Evolutionary conservation across 2,113 vertebrate genomes (phyloP).

Genomic region (Poeciliopsis turrubarensis): DNA sequence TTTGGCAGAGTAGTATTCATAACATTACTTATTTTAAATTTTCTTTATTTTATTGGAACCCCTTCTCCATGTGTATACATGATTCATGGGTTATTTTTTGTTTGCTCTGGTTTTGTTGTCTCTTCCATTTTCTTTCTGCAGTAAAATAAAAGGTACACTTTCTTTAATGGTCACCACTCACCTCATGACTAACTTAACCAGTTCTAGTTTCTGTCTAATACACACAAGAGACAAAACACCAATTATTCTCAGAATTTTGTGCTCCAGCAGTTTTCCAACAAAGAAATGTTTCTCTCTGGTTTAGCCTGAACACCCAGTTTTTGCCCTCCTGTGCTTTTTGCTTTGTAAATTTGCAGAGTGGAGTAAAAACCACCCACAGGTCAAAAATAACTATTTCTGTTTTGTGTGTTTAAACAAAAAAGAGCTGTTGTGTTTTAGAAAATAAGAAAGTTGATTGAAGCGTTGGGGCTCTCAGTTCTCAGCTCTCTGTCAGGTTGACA

Average conservation of each 20-base stretch:
- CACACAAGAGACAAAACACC: conserved; percentile 51
- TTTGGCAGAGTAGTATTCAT: not conserved
- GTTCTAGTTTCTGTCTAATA: conserved; percentile 12
- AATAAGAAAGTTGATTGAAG: not conserved
- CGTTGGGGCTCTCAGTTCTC: no score
- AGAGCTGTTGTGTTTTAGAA: not conserved
- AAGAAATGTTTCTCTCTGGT: conserved; percentile 28
- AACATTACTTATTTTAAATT: not conserved
- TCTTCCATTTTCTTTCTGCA: no score
- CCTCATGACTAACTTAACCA: not conserved
- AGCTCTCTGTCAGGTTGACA: not conserved
- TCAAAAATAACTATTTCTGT: not conserved
- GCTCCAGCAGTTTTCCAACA: conserved; percentile 15
- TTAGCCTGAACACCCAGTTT: conserved; percentile 47
- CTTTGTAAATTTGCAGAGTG: conserved; percentile 17
- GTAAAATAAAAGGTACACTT: no score
- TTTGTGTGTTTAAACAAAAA: not conserved
- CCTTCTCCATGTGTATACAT: not conserved
- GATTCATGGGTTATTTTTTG: no score
- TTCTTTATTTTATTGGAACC: not conserved
- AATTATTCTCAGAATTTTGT: conserved; percentile 46
- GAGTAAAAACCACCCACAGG: not conserved
- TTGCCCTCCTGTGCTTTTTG: conserved; percentile 17
- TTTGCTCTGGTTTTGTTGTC: not conserved
- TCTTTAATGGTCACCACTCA: not conserved